Evolutionary conservation across 1,140 invertebrate genomes (phyloP).

Genomic region (Metopolophium dirhodum): DNA sequence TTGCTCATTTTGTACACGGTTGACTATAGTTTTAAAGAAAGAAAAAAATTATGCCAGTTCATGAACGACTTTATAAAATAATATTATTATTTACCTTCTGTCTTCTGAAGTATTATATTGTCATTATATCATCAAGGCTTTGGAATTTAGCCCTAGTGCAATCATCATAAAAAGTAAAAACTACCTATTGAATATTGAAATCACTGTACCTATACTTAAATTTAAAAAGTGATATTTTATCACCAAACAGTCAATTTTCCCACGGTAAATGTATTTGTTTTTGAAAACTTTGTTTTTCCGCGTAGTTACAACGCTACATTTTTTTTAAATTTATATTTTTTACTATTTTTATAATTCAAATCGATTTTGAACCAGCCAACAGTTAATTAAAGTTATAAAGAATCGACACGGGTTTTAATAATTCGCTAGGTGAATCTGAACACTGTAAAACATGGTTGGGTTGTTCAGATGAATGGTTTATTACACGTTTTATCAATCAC

Average conservation of each 20-base stretch:
- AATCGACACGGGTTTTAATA: background rate
- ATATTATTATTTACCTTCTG: background rate
- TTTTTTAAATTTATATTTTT: background rate
- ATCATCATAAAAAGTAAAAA: background rate
- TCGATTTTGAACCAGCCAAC: background rate
- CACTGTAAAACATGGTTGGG: background rate
- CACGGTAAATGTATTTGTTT: background rate
- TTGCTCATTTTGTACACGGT: background rate
- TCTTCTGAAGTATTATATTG: background rate
- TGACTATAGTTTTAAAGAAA: background rate
- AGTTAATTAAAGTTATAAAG: background rate
- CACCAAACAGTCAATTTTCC: background rate
- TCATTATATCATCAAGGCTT: background rate
- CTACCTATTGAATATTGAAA: background rate
- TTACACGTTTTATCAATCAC: background rate
- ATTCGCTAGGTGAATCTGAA: background rate
- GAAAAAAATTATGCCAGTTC: background rate
- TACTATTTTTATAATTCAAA: background rate
- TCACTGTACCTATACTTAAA: background rate
- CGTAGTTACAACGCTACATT: background rate
- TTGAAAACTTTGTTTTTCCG: too few relatives aligned
- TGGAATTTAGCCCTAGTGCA: background rate
- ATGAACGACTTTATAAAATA: background rate
- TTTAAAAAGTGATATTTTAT: background rate
- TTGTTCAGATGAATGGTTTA: background rate